phyloP scores from a whole-genome alignment of 2,888 invertebrate species.

The Mythimna lalbum region DNA sequence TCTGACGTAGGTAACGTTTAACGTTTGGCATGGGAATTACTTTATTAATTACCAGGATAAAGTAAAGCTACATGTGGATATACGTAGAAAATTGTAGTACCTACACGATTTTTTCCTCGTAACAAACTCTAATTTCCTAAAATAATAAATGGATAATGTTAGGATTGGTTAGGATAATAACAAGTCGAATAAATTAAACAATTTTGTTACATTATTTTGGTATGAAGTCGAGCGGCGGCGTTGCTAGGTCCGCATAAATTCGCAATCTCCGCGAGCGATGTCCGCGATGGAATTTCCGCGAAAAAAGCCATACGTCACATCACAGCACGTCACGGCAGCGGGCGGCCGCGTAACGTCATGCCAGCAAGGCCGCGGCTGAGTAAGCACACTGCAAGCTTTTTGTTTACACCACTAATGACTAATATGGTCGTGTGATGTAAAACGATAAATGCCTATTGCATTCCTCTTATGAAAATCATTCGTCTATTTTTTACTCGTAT shows the following conservation, averaged over 20 bases:
- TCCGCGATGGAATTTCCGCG: constrained; percentile 87
- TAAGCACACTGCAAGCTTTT: constrained; percentile 72
- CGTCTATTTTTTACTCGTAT: constrained; percentile 21
- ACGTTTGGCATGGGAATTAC: constrained; percentile 11
- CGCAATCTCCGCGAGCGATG: constrained; percentile 76
- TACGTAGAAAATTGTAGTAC: constrained; percentile 10
- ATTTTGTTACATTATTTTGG: constrained; percentile 9
- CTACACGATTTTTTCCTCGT: constrained; percentile 13
- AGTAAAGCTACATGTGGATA: neutral
- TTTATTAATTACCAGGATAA: constrained; percentile 23
- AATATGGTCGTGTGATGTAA: constrained; percentile 69
- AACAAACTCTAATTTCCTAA: constrained; percentile 14
- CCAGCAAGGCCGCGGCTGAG: constrained; percentile 80
- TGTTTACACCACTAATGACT: constrained; percentile 71
- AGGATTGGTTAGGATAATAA: neutral
- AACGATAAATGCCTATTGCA: constrained; percentile 38
- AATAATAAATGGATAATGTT: neutral
- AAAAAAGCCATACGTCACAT: constrained; percentile 86
- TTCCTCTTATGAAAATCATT: constrained; percentile 20
- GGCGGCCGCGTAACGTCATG: constrained; percentile 80
- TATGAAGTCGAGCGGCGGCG: constrained; percentile 25
- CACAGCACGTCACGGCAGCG: constrained; percentile 73
- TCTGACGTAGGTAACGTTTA: neutral
- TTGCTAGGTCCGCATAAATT: constrained; percentile 58
- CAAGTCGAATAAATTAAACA: neutral